phyloP scores from a whole-genome alignment of 2,797 vertebrate genomes.

The Novumbra hubbsi region DNA sequence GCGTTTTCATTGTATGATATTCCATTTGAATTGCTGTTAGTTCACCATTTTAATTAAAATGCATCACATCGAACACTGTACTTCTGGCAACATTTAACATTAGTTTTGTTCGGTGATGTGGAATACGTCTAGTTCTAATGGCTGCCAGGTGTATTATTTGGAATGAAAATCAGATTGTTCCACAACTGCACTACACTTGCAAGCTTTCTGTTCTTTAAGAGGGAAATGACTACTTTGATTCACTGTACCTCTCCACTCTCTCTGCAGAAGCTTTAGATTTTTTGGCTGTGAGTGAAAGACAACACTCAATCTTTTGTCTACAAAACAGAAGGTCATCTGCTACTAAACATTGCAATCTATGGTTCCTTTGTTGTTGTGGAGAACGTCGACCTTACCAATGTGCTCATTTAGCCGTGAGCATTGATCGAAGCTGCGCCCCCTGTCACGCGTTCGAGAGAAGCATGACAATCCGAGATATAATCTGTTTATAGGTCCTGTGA shows the following conservation, averaged over 20 bases:
- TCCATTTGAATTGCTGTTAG: too few relatives aligned
- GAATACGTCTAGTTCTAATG: neutral
- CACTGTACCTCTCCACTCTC: conserved; percentile 13
- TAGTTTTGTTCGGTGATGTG: neutral
- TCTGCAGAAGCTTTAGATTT: conserved; percentile 19
- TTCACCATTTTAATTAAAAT: too few relatives aligned
- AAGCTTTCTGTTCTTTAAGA: neutral
- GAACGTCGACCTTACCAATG: neutral
- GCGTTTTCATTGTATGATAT: too few relatives aligned
- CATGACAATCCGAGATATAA: neutral
- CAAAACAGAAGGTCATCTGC: neutral
- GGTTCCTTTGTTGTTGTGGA: neutral
- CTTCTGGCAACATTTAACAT: neutral
- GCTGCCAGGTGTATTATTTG: neutral
- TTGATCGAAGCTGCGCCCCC: neutral
- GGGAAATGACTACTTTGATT: neutral
- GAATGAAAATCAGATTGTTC: neutral
- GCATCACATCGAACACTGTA: too few relatives aligned
- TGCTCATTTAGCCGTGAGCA: neutral
- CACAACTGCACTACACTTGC: neutral
- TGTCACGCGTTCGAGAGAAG: neutral
- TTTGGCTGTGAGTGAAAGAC: conserved; percentile 19
- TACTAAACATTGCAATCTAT: neutral
- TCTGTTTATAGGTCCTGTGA: conserved; percentile 1
- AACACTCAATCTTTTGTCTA: neutral